A percentile compares a stretch with the other conserved stretches of the same genome.
phyloP scores from a whole-genome alignment of 2,888 invertebrate genomes.

The Empis stercorea region DNA sequence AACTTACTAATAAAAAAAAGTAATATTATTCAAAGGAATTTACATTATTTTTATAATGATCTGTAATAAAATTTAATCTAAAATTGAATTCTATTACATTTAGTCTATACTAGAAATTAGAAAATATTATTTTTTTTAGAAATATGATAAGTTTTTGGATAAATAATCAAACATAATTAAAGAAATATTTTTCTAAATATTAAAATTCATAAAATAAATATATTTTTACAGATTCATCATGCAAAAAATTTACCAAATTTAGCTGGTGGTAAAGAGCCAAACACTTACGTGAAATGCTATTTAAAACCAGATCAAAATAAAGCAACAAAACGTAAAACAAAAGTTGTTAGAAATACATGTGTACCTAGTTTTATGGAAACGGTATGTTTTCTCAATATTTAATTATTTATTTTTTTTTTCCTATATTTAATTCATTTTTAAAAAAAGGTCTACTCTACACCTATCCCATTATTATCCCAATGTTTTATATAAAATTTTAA shows the following conservation, averaged over 20 bases:
- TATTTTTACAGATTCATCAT: constrained; percentile 49
- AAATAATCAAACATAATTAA: too few relatives aligned
- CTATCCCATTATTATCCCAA: too few relatives aligned
- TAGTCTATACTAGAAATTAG: too few relatives aligned
- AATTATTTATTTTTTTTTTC: neutral
- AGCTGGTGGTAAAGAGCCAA: constrained; percentile 70
- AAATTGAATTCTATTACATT: too few relatives aligned
- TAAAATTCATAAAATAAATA: neutral
- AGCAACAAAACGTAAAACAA: constrained; percentile 90
- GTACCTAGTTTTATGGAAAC: constrained; percentile 98
- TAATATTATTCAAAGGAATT: too few relatives aligned
- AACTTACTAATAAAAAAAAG: too few relatives aligned
- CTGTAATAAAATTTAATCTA: too few relatives aligned
- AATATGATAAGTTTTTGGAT: too few relatives aligned
- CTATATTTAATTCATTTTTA: neutral
- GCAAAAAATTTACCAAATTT: constrained; percentile 75
- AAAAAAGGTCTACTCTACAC: neutral
- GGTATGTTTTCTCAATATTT: constrained; percentile 38
- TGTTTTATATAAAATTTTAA: too few relatives aligned
- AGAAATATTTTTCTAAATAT: neutral
- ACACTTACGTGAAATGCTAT: constrained; percentile 83
- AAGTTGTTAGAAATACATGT: constrained; percentile 79
- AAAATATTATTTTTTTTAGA: too few relatives aligned
- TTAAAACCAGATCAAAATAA: constrained; percentile 85
- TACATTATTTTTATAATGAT: too few relatives aligned